A percentile compares a stretch with the other conserved stretches of the same genome.
Evolutionary conservation across 2,888 invertebrate species (phyloP).

Genomic region (Melipona bicolor): DNA sequence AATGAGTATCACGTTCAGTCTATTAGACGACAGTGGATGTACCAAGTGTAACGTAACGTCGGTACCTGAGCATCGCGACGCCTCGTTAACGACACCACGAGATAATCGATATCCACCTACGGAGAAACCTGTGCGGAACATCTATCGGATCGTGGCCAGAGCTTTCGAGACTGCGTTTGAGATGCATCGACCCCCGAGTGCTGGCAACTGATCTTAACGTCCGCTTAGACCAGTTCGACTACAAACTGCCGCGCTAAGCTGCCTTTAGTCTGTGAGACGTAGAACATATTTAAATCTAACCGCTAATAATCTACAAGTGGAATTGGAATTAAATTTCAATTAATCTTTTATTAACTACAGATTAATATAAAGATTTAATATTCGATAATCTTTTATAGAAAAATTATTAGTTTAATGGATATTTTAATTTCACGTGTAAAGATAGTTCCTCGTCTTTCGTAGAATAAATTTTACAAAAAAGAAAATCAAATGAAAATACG

Average conservation of each 20-base stretch:
- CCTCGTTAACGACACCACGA: slow-evolving; percentile 60
- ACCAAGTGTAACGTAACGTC: slow-evolving; percentile 66
- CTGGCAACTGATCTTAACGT: slow-evolving; percentile 32
- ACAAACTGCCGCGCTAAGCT: too few species aligned
- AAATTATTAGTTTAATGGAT: too few species aligned
- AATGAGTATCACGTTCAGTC: slow-evolving; percentile 45
- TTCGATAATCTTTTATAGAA: too few species aligned
- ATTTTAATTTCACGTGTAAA: too few species aligned
- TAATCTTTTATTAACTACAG: neutral
- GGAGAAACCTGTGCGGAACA: slow-evolving; percentile 13
- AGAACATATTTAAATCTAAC: neutral
- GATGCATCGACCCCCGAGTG: slow-evolving; percentile 15
- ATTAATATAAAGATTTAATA: neutral
- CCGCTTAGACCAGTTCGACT: neutral
- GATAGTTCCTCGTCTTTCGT: too few species aligned
- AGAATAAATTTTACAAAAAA: too few species aligned
- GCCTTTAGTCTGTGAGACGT: neutral
- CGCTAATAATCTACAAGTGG: neutral
- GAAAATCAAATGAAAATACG: too few species aligned
- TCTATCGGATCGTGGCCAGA: slow-evolving; percentile 24
- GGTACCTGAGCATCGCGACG: slow-evolving; percentile 55
- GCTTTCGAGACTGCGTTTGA: slow-evolving; percentile 32
- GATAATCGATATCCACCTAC: slow-evolving; percentile 59
- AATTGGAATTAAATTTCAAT: too few species aligned
- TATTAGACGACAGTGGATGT: slow-evolving; percentile 38